A percentile compares a stretch with the other conserved stretches of the same genome.
Conservation (phyloP, 2,113 vertebrate genomes). For the Ochotona curzoniae region DNA sequence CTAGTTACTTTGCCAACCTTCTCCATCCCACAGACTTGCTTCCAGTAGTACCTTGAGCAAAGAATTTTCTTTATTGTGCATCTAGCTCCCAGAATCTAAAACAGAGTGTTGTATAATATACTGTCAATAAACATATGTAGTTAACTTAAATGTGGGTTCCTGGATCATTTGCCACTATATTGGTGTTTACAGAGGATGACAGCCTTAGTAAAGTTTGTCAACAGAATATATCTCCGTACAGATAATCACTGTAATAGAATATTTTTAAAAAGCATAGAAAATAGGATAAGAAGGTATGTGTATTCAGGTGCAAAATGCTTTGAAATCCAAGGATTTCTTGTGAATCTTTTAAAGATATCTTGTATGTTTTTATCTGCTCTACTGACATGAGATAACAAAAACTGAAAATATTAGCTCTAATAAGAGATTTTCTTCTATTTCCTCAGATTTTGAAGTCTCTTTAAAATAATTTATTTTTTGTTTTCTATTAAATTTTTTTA, state of each 20-base stretch:
- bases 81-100: not conserved
- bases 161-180: not conserved
- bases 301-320: too few relatives aligned
- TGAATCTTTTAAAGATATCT: too few relatives aligned
- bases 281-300: too few relatives aligned
- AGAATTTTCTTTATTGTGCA: not conserved
- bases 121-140: not conserved
- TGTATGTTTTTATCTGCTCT: not conserved
- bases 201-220: not conserved
- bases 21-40: not conserved
- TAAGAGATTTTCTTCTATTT: not conserved
- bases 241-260: not conserved
- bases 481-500: not conserved
- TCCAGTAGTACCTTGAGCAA: not conserved
- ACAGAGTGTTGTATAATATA: not conserved
- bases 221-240: not conserved
- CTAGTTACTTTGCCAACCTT: not conserved
- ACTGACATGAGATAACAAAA: not conserved
- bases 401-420: not conserved
- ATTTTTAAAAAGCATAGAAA: too few relatives aligned
- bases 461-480: slow-evolving; percentile 9
- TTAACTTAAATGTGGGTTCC: not conserved
- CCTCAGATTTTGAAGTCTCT: not conserved
- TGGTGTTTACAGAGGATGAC: not conserved
- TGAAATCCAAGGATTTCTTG: too few relatives aligned